Percentiles rank a stretch among this genome's conserved stretches.
These are phyloP conservation scores for Drosophila nigromelanica DNA, from an alignment of 1,140 invertebrate genomes.

Conservation along the genomic window DNA sequence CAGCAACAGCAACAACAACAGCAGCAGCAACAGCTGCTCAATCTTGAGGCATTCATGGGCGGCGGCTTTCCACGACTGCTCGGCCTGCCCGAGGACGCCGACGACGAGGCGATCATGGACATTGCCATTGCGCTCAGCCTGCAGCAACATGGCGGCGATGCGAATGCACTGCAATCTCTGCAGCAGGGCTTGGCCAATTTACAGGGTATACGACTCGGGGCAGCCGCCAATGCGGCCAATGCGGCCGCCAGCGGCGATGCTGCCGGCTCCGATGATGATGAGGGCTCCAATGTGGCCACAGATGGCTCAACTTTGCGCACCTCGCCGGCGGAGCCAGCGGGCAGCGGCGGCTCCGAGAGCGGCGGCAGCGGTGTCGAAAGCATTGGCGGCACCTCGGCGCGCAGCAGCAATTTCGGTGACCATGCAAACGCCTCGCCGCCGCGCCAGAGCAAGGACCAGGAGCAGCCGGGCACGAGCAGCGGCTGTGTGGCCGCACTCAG, in stretches of 20 bases:
- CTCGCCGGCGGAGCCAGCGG: slow-evolving; percentile 92
- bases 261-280: slow-evolving; percentile 94
- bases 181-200: slow-evolving; percentile 81
- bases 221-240: slow-evolving; percentile 63
- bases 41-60: slow-evolving; percentile 89
- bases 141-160: slow-evolving; percentile 87
- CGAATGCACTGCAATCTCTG: slow-evolving; percentile 74
- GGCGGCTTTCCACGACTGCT: slow-evolving; percentile 90
- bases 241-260: slow-evolving; percentile 90
- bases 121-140: slow-evolving; percentile 97
- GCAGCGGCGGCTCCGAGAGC: slow-evolving; percentile 91
- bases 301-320: slow-evolving; percentile 96
- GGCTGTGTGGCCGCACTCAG: slow-evolving; percentile 64
- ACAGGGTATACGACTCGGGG: slow-evolving; percentile 68
- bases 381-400: slow-evolving; percentile 94
- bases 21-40: slow-evolving; percentile 57
- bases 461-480: slow-evolving; percentile 71
- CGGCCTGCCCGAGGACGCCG: slow-evolving; percentile 95
- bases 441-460: slow-evolving; percentile 57
- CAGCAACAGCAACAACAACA: not conserved
- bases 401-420: slow-evolving; percentile 94
- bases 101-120: slow-evolving; percentile 98
- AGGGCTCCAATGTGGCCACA: slow-evolving; percentile 95
- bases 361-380: slow-evolving; percentile 95
- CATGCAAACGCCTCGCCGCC: slow-evolving; percentile 76